These are phyloP conservation scores for Drosophila neotestacea DNA, from an alignment of 2,888 invertebrate genomes.

Conservation along the genomic window DNA sequence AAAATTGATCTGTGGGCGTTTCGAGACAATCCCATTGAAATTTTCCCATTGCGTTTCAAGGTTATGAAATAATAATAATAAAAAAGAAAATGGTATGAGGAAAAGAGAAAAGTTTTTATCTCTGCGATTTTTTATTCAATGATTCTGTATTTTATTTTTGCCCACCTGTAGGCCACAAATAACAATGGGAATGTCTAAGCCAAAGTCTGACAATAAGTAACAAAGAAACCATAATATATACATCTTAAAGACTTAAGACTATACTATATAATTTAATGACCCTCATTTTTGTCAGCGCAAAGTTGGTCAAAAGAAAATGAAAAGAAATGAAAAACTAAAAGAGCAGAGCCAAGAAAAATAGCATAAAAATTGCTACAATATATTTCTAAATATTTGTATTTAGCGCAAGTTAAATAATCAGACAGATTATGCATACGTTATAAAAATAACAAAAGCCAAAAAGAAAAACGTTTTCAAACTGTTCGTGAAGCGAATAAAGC, in stretches of 20 bases:
- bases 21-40: slow-evolving; percentile 42
- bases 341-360: slow-evolving; percentile 72
- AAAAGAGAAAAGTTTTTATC: slow-evolving; percentile 14
- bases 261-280: slow-evolving; percentile 65
- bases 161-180: slow-evolving; percentile 59
- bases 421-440: slow-evolving; percentile 73
- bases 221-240: slow-evolving; percentile 28
- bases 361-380: slow-evolving; percentile 70
- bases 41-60: slow-evolving; percentile 47
- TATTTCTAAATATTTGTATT: slow-evolving; percentile 80
- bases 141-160: slow-evolving; percentile 11
- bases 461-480: slow-evolving; percentile 31
- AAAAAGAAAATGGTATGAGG: slow-evolving; percentile 22
- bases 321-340: background rate
- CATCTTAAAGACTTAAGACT: slow-evolving; percentile 44
- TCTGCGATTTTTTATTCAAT: slow-evolving; percentile 22
- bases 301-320: slow-evolving; percentile 22
- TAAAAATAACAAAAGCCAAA: slow-evolving; percentile 60
- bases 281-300: slow-evolving; percentile 60
- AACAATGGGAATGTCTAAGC: slow-evolving; percentile 50
- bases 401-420: slow-evolving; percentile 81
- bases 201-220: slow-evolving; percentile 48
- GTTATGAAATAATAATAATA: slow-evolving; percentile 31
- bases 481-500: slow-evolving; percentile 46
- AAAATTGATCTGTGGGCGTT: slow-evolving; percentile 47